A percentile compares a stretch with the other conserved stretches of the same genome.
Evolutionary conservation across 1,140 invertebrate genomes (phyloP).

Genomic region (Acyrthosiphon pisum): DNA sequence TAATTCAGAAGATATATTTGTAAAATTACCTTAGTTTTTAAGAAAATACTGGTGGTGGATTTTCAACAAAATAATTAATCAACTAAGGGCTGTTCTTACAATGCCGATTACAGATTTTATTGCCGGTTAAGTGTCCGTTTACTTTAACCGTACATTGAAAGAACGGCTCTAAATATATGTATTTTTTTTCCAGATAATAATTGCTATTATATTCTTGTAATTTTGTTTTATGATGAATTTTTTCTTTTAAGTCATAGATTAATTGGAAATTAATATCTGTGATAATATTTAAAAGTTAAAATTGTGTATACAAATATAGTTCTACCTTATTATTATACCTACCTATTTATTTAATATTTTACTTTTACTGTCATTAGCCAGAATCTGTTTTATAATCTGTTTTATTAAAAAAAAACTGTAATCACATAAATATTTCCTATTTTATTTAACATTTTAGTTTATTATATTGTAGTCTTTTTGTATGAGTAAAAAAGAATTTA

Average conservation of each 20-base stretch:
- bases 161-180: background rate
- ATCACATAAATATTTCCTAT: background rate
- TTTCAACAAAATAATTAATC: background rate
- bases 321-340: background rate
- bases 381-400: background rate
- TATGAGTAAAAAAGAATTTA: background rate
- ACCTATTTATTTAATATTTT: background rate
- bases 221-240: background rate
- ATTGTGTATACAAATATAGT: background rate
- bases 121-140: too few relatives aligned
- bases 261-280: background rate
- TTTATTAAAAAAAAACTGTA: background rate
- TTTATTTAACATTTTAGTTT: background rate
- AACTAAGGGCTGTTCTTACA: background rate
- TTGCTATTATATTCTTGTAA: background rate
- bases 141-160: too few relatives aligned
- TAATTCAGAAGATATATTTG: background rate
- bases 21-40: background rate
- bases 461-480: background rate
- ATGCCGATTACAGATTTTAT: too few relatives aligned
- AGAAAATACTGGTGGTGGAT: constrained; percentile 13
- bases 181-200: background rate
- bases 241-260: background rate
- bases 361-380: background rate
- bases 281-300: background rate